Evolutionary conservation across 2,797 vertebrate genomes (phyloP).

Genomic region (Gymnoscopelus braueri): DNA sequence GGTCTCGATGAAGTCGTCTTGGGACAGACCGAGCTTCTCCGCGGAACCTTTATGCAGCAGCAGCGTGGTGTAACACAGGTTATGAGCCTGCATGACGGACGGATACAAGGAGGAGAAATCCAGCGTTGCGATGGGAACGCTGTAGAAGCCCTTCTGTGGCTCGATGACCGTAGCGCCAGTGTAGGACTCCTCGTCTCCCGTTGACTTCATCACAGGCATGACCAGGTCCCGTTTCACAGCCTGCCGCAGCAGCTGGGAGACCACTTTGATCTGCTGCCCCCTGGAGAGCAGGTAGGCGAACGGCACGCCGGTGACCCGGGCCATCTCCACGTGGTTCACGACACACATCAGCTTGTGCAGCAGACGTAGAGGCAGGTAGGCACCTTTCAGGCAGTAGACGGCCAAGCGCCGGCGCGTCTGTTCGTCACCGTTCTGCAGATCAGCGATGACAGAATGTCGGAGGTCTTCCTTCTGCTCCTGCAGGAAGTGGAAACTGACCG

Average conservation of each 20-base stretch:
- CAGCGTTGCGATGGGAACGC: slow-evolving; percentile 88
- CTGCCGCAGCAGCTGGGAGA: slow-evolving; percentile 93
- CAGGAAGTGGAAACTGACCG: slow-evolving; percentile 93
- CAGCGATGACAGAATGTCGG: slow-evolving; percentile 93
- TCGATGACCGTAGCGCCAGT: slow-evolving; percentile 92
- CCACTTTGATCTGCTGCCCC: slow-evolving; percentile 95
- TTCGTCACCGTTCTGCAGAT: slow-evolving; percentile 93
- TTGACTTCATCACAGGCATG: slow-evolving; percentile 88
- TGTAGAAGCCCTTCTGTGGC: slow-evolving; percentile 92
- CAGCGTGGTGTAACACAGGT: slow-evolving; percentile 92
- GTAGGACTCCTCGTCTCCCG: slow-evolving; percentile 88
- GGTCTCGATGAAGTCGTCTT: slow-evolving; percentile 91
- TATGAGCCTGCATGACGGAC: slow-evolving; percentile 97
- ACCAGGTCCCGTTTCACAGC: slow-evolving; percentile 90
- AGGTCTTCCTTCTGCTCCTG: slow-evolving; percentile 96
- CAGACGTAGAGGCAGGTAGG: slow-evolving; percentile 89
- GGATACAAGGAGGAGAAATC: slow-evolving; percentile 95
- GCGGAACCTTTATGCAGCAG: slow-evolving; percentile 80
- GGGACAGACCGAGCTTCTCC: slow-evolving; percentile 82
- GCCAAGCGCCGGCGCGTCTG: slow-evolving; percentile 92
- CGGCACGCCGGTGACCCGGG: slow-evolving; percentile 92
- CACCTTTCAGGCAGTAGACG: slow-evolving; percentile 93
- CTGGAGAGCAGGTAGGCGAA: slow-evolving; percentile 90
- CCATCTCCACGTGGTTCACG: slow-evolving; percentile 96
- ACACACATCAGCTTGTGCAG: slow-evolving; percentile 94